A percentile compares a stretch with the other conserved stretches of the same genome.
These are phyloP conservation scores for Drosophila arawakana DNA, from an alignment of 1,140 invertebrate species.

Conservation along the genomic window DNA sequence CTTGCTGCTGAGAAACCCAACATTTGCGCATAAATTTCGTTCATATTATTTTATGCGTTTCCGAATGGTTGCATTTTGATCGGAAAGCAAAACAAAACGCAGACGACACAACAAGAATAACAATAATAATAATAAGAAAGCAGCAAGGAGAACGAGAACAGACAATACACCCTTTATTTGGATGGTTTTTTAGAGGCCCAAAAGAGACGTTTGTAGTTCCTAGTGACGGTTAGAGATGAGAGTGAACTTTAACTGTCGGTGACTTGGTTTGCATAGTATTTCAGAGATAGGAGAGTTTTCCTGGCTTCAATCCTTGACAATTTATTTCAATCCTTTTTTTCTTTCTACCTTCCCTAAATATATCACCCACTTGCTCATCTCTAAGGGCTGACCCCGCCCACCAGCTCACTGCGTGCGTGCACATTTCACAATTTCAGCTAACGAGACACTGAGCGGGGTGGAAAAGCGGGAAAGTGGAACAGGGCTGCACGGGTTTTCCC, in stretches of 20 bases:
- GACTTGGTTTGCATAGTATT: too few relatives aligned
- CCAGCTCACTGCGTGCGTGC: slow-evolving; percentile 57
- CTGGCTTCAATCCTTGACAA: not conserved
- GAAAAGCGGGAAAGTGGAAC: too few relatives aligned
- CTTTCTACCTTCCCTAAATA: not conserved
- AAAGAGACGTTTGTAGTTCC: slow-evolving; percentile 22
- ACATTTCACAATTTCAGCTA: slow-evolving; percentile 78
- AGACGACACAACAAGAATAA: slow-evolving; percentile 35
- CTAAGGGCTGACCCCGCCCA: slow-evolving; percentile 11
- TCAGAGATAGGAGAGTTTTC: not conserved
- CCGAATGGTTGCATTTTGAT: slow-evolving; percentile 75
- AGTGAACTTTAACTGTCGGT: not conserved
- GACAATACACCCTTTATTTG: slow-evolving; percentile 5
- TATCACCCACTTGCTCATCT: slow-evolving; percentile 18
- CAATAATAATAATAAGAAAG: slow-evolving; percentile 20
- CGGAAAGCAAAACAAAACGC: slow-evolving; percentile 69
- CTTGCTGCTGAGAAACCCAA: slow-evolving; percentile 62
- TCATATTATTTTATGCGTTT: slow-evolving; percentile 79
- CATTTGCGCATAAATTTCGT: slow-evolving; percentile 73
- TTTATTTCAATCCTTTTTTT: not conserved
- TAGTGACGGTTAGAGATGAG: slow-evolving; percentile 38
- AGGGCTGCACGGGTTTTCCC: not conserved
- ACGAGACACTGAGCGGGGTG: slow-evolving; percentile 49
- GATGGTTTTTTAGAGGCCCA: slow-evolving; percentile 24
- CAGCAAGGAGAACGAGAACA: not conserved